Percentiles rank a stretch among this genome's conserved stretches.
These are phyloP conservation scores for Branchinecta lynchi DNA, from an alignment of 1,140 invertebrate species.

Conservation along the genomic window DNA sequence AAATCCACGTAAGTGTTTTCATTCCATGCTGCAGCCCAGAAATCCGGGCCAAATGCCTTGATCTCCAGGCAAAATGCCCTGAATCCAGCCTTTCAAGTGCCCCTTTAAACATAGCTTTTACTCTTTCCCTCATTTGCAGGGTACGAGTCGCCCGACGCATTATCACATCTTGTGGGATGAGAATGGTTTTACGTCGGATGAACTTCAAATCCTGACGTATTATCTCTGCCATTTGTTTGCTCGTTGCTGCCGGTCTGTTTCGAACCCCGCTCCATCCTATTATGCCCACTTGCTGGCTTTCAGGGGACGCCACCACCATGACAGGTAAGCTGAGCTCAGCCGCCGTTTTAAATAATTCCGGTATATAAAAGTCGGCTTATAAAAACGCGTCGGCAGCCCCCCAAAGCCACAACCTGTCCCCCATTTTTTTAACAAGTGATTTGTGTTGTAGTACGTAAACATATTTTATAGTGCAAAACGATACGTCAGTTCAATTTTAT, in stretches of 20 bases:
- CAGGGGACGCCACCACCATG: slow-evolving; percentile 36
- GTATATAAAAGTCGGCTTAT: too few species aligned
- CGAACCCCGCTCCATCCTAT: slow-evolving; percentile 83
- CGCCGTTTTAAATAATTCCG: background rate
- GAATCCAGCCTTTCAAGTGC: too few species aligned
- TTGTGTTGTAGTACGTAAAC: too few species aligned
- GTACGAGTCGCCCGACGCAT: slow-evolving; percentile 71
- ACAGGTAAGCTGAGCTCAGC: slow-evolving; percentile 14
- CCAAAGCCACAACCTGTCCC: too few species aligned
- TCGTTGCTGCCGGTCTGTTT: slow-evolving; percentile 68
- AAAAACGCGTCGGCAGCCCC: too few species aligned
- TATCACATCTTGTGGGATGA: slow-evolving; percentile 76
- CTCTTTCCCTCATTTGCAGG: slow-evolving; percentile 42
- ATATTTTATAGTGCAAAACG: too few species aligned
- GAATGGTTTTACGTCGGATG: slow-evolving; percentile 48
- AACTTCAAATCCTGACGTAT: slow-evolving; percentile 67
- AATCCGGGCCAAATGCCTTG: too few species aligned
- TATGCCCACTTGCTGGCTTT: slow-evolving; percentile 84
- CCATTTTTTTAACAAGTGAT: too few species aligned
- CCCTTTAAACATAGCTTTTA: background rate
- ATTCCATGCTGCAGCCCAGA: too few species aligned
- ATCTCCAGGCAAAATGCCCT: too few species aligned
- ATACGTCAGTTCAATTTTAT: too few species aligned
- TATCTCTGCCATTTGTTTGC: slow-evolving; percentile 76
- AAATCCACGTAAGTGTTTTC: too few species aligned